Evolutionary conservation across 2,797 vertebrate species (phyloP).

Genomic region (Ctenosaura bakeri): DNA sequence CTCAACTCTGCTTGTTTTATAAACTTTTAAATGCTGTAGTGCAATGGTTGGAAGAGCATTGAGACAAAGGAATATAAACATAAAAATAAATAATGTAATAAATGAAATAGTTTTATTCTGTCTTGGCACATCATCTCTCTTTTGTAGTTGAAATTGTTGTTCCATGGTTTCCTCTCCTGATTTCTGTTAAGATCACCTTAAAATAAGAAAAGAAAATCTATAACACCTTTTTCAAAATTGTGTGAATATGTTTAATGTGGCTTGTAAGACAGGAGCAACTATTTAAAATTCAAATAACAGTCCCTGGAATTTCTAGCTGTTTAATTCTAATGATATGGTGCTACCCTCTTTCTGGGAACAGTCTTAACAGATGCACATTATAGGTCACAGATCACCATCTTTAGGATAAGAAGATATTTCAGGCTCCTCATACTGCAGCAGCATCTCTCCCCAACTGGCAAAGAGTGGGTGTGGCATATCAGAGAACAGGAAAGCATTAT

Average conservation of each 20-base stretch:
- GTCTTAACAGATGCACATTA: slow-evolving; percentile 13
- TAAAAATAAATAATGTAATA: neutral
- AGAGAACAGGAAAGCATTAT: neutral
- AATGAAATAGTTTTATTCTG: accelerated
- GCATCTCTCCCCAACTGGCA: neutral
- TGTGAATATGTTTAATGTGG: slow-evolving; percentile 41
- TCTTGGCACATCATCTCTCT: neutral
- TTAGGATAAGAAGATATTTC: neutral
- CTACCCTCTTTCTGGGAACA: neutral
- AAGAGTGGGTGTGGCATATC: neutral
- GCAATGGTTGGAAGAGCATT: neutral
- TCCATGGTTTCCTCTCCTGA: neutral
- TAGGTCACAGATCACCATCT: slow-evolving; percentile 4
- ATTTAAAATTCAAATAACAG: slow-evolving; percentile 34
- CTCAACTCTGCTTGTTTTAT: neutral
- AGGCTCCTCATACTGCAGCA: neutral
- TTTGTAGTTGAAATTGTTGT: neutral
- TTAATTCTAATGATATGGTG: slow-evolving; percentile 12
- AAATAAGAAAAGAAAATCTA: neutral
- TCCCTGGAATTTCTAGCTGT: slow-evolving; percentile 22
- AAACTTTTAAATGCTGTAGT: neutral
- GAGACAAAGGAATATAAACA: neutral
- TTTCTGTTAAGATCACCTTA: neutral
- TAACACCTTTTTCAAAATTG: slow-evolving; percentile 6
- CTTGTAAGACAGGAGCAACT: slow-evolving; percentile 19